Percentiles rank a stretch among this genome's conserved stretches.
Evolutionary conservation across 2,888 invertebrate species (phyloP).

Genomic region (Eupithecia exiguata): DNA sequence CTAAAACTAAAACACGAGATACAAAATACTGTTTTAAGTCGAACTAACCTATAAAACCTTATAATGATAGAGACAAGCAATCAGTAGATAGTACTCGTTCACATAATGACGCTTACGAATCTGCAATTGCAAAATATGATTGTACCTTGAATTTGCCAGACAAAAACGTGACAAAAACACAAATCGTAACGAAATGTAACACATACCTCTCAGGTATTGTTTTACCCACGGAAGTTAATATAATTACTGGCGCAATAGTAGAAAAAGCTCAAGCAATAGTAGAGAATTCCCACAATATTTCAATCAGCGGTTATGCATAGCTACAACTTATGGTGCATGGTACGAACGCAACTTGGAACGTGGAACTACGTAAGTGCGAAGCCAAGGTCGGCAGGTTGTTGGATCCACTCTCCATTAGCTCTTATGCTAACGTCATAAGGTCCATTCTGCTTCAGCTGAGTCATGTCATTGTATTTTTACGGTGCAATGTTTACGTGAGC

Average conservation of each 20-base stretch:
- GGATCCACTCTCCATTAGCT: constrained; percentile 33
- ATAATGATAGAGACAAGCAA: background rate
- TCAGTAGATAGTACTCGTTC: background rate
- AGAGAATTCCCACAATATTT: constrained; percentile 34
- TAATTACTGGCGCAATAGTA: constrained; percentile 3
- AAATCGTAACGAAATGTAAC: background rate
- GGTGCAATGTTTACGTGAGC: constrained; percentile 46
- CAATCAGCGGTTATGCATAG: constrained; percentile 30
- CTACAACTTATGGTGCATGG: constrained; percentile 35
- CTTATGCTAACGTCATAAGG: constrained; percentile 41
- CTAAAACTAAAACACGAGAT: background rate
- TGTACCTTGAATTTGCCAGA: background rate
- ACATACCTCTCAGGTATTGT: background rate
- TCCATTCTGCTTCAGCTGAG: constrained; percentile 35
- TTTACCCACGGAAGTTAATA: constrained; percentile 10
- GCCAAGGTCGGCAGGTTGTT: constrained; percentile 54
- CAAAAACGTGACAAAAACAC: background rate
- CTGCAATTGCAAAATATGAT: background rate
- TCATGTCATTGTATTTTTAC: constrained; percentile 41
- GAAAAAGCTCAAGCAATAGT: constrained; percentile 13
- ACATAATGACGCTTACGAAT: background rate
- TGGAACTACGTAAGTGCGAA: constrained; percentile 52
- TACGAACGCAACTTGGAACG: constrained; percentile 46
- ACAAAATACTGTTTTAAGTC: background rate
- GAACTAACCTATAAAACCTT: background rate